Evolutionary conservation across 2,888 invertebrate species (phyloP).

Genomic region (Dascillus cervinus): DNA sequence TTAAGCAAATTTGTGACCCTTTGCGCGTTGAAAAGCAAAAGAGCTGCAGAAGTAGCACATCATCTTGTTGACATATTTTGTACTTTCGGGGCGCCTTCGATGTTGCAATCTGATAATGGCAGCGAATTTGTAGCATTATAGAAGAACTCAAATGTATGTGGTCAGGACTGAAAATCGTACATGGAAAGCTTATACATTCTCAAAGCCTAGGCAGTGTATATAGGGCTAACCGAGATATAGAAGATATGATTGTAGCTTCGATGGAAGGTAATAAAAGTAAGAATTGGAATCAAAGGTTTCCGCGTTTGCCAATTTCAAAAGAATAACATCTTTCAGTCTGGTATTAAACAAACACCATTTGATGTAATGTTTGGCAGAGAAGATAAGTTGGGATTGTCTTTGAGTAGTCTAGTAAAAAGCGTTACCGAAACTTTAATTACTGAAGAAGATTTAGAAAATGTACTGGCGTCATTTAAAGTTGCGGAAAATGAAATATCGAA

Average conservation of each 20-base stretch:
- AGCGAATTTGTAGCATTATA: too few species aligned
- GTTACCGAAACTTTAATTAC: conserved; percentile 1
- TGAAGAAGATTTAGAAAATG: conserved; percentile 1
- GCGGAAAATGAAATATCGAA: conserved; percentile 2
- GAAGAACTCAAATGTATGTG: conserved; percentile 1
- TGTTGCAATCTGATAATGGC: conserved; percentile 1
- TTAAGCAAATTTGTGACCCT: neutral
- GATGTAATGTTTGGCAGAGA: conserved; percentile 3
- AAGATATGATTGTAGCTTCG: too few species aligned
- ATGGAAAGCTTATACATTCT: conserved; percentile 1
- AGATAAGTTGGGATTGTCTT: neutral
- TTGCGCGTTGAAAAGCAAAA: conserved; percentile 2
- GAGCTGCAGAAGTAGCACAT: conserved; percentile 2
- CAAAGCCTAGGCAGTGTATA: too few species aligned
- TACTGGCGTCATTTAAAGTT: neutral
- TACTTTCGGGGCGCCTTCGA: conserved; percentile 1
- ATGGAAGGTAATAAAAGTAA: too few species aligned
- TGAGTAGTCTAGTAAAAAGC: neutral
- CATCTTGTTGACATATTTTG: conserved; percentile 1
- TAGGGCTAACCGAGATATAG: too few species aligned
- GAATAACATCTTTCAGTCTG: too few species aligned
- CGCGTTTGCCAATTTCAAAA: too few species aligned
- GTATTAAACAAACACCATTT: too few species aligned
- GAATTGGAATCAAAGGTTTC: too few species aligned
- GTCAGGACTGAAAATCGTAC: conserved; percentile 3